Percentiles rank a stretch among this genome's conserved stretches.
Evolutionary conservation across 2,797 vertebrate genomes (phyloP).

Genomic region (Nasua narica): DNA sequence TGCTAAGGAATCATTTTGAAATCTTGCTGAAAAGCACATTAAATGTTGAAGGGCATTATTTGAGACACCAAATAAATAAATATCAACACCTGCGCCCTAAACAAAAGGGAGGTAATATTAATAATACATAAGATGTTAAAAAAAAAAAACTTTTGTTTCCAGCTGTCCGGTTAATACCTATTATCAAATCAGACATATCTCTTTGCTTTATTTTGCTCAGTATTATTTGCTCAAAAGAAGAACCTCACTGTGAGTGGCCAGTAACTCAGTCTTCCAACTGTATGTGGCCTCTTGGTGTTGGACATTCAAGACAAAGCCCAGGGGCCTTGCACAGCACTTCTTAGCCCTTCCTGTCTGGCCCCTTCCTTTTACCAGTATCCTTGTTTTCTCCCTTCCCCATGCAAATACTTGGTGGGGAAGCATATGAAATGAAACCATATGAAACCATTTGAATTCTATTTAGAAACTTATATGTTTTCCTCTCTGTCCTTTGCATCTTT

Average conservation of each 20-base stretch:
- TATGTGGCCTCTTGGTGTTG: background rate
- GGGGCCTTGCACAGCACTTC: too few relatives aligned
- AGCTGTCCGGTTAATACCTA: background rate
- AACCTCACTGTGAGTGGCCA: background rate
- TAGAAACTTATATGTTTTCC: background rate
- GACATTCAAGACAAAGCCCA: background rate
- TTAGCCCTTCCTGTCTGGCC: background rate
- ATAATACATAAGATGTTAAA: background rate
- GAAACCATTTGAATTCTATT: background rate
- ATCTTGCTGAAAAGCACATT: slow-evolving; percentile 15
- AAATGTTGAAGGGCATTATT: background rate
- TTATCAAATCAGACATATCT: background rate
- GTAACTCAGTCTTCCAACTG: background rate
- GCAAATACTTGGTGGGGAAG: background rate
- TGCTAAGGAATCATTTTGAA: background rate
- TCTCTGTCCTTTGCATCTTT: background rate
- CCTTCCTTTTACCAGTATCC: background rate
- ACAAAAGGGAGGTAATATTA: background rate
- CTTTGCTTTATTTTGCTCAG: background rate
- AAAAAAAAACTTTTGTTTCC: background rate
- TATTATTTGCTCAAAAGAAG: background rate
- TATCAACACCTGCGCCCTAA: background rate
- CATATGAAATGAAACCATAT: background rate
- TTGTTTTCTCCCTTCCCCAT: background rate
- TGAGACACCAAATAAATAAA: background rate